Percentiles rank a stretch among this genome's conserved stretches.
These are phyloP conservation scores for Grantiella picta DNA, from an alignment of 2,113 vertebrate genomes.

Conservation along the genomic window DNA sequence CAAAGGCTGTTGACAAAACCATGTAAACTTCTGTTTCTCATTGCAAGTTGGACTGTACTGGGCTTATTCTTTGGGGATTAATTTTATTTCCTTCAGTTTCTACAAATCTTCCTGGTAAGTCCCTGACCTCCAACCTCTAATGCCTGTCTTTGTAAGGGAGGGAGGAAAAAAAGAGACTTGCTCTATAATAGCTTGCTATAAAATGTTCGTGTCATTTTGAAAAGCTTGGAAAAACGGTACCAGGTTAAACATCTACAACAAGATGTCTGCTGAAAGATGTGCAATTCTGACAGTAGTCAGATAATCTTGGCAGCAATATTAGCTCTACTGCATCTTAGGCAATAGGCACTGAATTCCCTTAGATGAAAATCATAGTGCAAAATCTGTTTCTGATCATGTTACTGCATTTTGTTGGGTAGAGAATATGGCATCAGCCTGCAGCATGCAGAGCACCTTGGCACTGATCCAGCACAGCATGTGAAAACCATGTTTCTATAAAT, in stretches of 20 bases:
- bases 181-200: neutral
- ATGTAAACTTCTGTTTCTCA: neutral
- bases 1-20: neutral
- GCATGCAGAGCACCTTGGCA: neutral
- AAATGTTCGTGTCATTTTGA: neutral
- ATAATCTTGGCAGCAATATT: neutral
- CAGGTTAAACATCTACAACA: neutral
- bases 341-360: neutral
- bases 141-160: neutral
- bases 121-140: neutral
- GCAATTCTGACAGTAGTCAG: neutral
- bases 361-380: neutral
- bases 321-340: neutral
- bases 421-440: neutral
- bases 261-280: neutral
- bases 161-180: neutral
- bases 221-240: neutral
- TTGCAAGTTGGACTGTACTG: neutral
- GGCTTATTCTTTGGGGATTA: neutral
- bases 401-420: neutral
- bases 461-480: conserved; percentile 1
- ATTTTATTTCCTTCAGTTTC: neutral
- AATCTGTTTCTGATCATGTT: conserved; percentile 27
- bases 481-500: conserved; percentile 2
- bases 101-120: neutral